phyloP scores from a whole-genome alignment of 2,113 vertebrate species.

The Turdus rufiventris region DNA sequence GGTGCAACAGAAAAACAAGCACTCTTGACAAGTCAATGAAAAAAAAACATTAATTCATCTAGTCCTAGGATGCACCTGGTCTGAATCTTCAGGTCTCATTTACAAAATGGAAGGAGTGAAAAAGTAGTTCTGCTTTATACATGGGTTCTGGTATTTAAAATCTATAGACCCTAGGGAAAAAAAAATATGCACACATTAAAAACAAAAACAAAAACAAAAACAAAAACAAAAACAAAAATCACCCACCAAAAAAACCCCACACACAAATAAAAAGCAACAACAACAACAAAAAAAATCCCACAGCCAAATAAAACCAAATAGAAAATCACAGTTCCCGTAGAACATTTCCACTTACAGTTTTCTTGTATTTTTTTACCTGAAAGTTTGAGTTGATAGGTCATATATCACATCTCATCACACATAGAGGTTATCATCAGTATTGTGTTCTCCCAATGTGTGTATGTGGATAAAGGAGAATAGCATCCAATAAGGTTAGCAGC shows the following conservation, averaged over 20 bases:
- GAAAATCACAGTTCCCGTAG: background rate
- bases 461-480: background rate
- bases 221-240: too few species aligned
- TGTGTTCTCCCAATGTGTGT: background rate
- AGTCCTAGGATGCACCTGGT: background rate
- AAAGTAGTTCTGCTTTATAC: background rate
- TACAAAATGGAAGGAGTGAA: background rate
- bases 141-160: background rate
- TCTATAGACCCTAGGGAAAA: rapidly evolving
- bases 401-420: too few species aligned
- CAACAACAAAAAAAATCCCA: too few species aligned
- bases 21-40: background rate
- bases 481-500: background rate
- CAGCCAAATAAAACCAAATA: background rate
- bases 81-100: background rate
- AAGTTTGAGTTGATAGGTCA: background rate
- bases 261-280: too few species aligned
- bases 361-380: background rate
- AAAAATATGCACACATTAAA: background rate
- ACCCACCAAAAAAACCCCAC: too few species aligned
- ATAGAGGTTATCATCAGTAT: background rate
- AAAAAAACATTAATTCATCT: background rate
- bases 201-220: too few species aligned
- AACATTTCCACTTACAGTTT: background rate
- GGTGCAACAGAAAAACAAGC: background rate